Base-by-base conservation (phyloP, 1,140 invertebrate genomes). In the Tribolium madens region DNA sequence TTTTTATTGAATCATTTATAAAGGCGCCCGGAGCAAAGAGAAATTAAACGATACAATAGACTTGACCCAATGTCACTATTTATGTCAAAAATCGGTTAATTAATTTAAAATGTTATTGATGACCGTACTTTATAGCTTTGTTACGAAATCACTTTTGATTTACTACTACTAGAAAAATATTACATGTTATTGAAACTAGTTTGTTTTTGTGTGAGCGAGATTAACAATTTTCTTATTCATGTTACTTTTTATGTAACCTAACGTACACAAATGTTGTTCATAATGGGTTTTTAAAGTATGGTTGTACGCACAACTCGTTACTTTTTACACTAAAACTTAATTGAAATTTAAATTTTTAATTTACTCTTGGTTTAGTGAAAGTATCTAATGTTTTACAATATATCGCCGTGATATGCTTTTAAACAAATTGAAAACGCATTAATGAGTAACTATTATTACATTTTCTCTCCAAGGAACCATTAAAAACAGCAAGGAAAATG, bases 341-440 rank as follows among this genome's bases (percentile, higher is more conserved):
- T 42, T 42, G 36, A 42, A 42, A 42, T 42, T 42, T 42, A 42
- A 42, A 42, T 1, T 42, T 42, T n/a, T 42, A 42, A 42, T 42
- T 4, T 42, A 42, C 36, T 42, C 36, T n/a, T 42, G 1, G 36
- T 42, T 14, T 64, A 14, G 57, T 64, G 57, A 64, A 64, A 64
- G 52, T 57, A 21, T 57, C n/a, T 26, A 18, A 64, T 64, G 57
- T 13, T 31, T 21, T 33, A 26, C 21, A 64, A 64, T 33, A 31
- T 64, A 26, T 33, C 31, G 26, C 17, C 3, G 21, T 13, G 57
- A 57, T 33, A 33, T n/a, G 21, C 26, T 64, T 64, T 64, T 64
- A 64, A 64, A n/a, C n/a, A 13, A 64, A 33, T 14, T 64, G n/a
- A 64, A 64, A 64, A 64, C 36, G 31, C 33, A 18, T 64, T 64